These are phyloP conservation scores for Conus betulinus DNA, from an alignment of 1,140 invertebrate species.

Conservation along the genomic window DNA sequence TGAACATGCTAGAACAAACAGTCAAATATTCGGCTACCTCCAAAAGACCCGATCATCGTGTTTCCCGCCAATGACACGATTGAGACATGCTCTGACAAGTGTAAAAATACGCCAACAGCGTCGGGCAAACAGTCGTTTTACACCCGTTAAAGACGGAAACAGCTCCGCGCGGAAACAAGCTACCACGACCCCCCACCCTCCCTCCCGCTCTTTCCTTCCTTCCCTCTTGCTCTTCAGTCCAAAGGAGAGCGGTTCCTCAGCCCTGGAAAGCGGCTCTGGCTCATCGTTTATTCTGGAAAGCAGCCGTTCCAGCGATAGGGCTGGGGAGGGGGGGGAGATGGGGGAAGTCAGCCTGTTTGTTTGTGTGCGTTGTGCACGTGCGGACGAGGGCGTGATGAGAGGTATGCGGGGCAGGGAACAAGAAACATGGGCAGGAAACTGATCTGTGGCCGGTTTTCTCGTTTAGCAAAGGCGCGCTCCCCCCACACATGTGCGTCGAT, in stretches of 20 bases:
- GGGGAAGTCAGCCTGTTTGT: background rate
- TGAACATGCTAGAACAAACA: background rate
- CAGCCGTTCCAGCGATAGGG: background rate
- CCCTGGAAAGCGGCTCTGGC: background rate
- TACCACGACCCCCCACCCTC: background rate
- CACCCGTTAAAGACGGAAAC: background rate
- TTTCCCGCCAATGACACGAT: conserved; percentile 18
- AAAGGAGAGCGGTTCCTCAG: background rate
- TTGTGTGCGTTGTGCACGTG: conserved; percentile 39
- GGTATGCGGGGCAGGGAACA: background rate
- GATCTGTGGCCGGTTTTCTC: background rate
- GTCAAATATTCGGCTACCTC: background rate
- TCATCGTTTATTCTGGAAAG: conserved; percentile 6
- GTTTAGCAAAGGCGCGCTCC: background rate
- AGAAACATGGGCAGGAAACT: background rate
- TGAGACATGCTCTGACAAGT: conserved; percentile 30
- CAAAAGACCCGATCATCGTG: background rate
- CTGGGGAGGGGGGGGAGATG: background rate
- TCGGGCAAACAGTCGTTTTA: conserved; percentile 16
- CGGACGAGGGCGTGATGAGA: conserved; percentile 20
- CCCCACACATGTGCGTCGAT: too few relatives aligned
- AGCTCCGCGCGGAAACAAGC: background rate
- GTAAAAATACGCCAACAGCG: conserved; percentile 18
- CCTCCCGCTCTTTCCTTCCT: background rate
- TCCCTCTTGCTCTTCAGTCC: background rate